Evolutionary conservation across 92 coral and sea anemone genomes (phyloP), one percentile per base, ranked within the genome.

Genomic region (Epizoanthus scotinus): DNA sequence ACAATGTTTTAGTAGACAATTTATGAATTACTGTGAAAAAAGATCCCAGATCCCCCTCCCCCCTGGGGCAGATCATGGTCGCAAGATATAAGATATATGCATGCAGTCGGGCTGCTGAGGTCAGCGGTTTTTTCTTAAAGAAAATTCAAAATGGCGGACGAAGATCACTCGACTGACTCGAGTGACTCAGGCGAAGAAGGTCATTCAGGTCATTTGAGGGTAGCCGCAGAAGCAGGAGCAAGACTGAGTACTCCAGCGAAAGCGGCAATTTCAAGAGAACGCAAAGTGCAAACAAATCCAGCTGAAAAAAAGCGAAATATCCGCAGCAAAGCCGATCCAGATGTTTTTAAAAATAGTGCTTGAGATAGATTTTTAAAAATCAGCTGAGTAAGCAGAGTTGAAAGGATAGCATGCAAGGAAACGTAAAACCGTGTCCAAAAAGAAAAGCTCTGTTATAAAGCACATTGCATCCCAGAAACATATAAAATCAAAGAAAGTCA

Each of bases 281-380:
- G 89, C 78, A 88, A 84, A 74, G 84, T 82, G 70, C 92, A 85
- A 70, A 89, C 71, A 61, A 89, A 89, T 71, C 83, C 92, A 53
- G 67, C 90, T 44, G 24, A 56, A 56, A 17, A 55, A 20, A 55
- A 84, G 63, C 71, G 86, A 61, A 84, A 80, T 79, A 52, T 87
- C 73, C 78, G 87, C 47, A 80, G 84, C 36, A 67, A 82, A 74
- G 88, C 47, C 69, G 84, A 67, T 78, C 89, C 85, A 70, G 58
- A 83, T 62, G 91, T 83, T 78, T 84, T 83, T 59, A 77, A 85
- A n/a, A n/a, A n/a, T n/a, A n/a, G n/a, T n/a, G n/a, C n/a, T 55
- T 87, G 81, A 87, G 87, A 83, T 14, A 83, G 87, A 83, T 67
- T 78, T n/a, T n/a, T n/a, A n/a, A n/a, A 5, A 87, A 87, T 52